Evolutionary conservation across 2,797 vertebrate species (phyloP), one percentile per base, ranked within the genome.

Genomic region (Lepilemur ruficaudatus): DNA sequence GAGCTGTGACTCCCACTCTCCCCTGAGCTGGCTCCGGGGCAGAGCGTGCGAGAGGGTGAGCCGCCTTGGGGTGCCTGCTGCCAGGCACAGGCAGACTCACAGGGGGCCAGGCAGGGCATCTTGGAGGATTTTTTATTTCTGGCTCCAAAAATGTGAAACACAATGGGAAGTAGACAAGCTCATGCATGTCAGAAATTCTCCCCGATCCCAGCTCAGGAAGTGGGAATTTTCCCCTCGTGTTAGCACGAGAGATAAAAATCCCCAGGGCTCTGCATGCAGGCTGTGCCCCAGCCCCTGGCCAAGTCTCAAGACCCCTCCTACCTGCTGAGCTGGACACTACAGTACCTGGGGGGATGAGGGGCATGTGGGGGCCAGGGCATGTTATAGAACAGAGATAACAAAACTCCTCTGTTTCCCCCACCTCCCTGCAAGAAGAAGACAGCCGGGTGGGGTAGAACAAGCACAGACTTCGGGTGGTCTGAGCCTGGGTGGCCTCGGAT

Each of bases 1-100:
- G n/a, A n/a, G 7, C 63, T 0, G 0, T 32, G 70, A 20, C 2
- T 32, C 52, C 1, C 4, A 0, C 1, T 7, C 2, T 35, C n/a
- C 61, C 38, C 23, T 5, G 28, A 0, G 32, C 28, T 14, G 3
- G 48, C 90, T 63, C 43, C 3, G 0, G 46, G 59, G 8, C 14
- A 1, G 35, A 12, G n/a, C 4, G 5, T 0, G 3, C 1, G 5
- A 10, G 59, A 7, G 2, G 11, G 25, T 11, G 28, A 41, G 75
- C 38, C 15, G 1, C 59, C 30, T 22, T 41, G 73, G 30, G 8
- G 0, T 2, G 35, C 38, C 46, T 14, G 38, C 43, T 13, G 32
- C 67, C 75, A 28, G 38, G 63, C 69, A 28, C 20, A 7, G 20
- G n/a, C 46, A 46, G 55, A 38, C 12, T 6, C 50, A 2, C 41